These are phyloP conservation scores for Drosophila punjabiensis DNA, from an alignment of 1,140 invertebrate genomes.

Conservation along the genomic window DNA sequence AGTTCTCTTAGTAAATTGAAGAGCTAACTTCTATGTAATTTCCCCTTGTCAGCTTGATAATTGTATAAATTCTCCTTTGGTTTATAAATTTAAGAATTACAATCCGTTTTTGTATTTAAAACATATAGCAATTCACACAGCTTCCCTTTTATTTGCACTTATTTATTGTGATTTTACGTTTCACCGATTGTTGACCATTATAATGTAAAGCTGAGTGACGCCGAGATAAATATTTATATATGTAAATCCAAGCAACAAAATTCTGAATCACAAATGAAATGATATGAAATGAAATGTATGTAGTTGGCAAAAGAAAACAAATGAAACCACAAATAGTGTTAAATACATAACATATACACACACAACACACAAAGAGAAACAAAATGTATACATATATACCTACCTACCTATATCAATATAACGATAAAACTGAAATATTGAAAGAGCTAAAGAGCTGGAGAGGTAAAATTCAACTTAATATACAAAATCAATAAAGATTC, in stretches of 20 bases:
- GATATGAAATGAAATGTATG: constrained; percentile 49
- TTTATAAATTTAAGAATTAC: not conserved
- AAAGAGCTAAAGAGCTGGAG: not conserved
- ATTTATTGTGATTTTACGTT: constrained; percentile 32
- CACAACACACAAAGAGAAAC: constrained; percentile 28
- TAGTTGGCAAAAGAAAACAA: constrained; percentile 36
- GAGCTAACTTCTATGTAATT: constrained; percentile 4
- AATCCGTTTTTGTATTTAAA: not conserved
- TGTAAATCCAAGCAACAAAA: constrained; percentile 14
- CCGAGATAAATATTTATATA: not conserved
- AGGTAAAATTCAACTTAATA: constrained; percentile 17
- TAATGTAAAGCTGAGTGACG: constrained; percentile 1
- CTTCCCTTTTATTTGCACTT: constrained; percentile 35
- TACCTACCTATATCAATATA: constrained; percentile 61
- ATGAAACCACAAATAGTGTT: constrained; percentile 52
- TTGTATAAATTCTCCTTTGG: constrained; percentile 10
- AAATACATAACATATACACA: constrained; percentile 33
- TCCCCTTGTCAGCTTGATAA: constrained; percentile 15
- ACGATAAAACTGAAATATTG: constrained; percentile 37
- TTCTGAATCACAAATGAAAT: constrained; percentile 49
- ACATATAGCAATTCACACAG: constrained; percentile 19
- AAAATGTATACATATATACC: constrained; percentile 34
- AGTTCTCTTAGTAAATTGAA: constrained; percentile 9
- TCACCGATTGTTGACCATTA: constrained; percentile 26
- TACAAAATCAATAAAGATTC: constrained; percentile 24